Conservation (phyloP, 2,888 invertebrate species). For the Drosophila anomalipes region DNA sequence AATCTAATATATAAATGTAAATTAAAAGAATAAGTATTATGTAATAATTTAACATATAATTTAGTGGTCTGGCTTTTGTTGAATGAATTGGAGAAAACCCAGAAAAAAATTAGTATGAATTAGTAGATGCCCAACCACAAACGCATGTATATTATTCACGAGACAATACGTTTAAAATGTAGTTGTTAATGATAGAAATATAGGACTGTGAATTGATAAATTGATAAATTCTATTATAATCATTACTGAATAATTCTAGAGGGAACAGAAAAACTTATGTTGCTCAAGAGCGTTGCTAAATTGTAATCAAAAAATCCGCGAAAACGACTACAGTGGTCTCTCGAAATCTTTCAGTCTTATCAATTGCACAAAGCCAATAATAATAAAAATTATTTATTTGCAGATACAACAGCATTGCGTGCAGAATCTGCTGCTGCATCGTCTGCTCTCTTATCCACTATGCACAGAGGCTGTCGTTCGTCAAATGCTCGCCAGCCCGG, state of each 20-base stretch:
- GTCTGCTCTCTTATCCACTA: conserved; percentile 84
- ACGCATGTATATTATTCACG: background rate
- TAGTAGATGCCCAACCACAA: background rate
- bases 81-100: background rate
- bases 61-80: background rate
- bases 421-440: conserved; percentile 81
- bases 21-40: background rate
- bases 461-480: conserved; percentile 81
- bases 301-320: too few relatives aligned
- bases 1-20: background rate
- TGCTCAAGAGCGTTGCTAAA: background rate
- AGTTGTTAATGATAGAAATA: background rate
- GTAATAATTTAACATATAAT: background rate
- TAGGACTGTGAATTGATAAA: too few relatives aligned
- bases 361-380: background rate
- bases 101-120: background rate
- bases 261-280: background rate
- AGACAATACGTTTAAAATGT: background rate
- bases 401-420: conserved; percentile 75
- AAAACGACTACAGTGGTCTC: background rate
- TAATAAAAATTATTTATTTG: background rate
- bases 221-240: background rate
- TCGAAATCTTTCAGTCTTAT: background rate
- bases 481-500: conserved; percentile 75
- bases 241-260: background rate